Conservation (phyloP, 2,888 invertebrate genomes). For the Xestia rhomboidea region DNA sequence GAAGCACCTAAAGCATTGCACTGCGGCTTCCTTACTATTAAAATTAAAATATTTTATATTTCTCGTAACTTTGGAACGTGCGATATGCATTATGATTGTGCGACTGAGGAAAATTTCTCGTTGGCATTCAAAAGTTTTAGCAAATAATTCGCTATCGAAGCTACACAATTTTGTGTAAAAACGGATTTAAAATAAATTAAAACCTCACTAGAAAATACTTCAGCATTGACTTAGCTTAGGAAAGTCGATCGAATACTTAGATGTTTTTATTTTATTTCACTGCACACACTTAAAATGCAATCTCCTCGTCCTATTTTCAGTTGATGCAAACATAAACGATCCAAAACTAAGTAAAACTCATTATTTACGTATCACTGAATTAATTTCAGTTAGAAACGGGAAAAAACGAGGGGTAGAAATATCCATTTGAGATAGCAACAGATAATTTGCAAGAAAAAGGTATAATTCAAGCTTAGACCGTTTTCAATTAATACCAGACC, state of each 20-base stretch:
- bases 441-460: background rate
- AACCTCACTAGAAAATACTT: background rate
- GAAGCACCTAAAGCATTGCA: conserved; percentile 70
- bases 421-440: background rate
- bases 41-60: conserved; percentile 72
- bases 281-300: conserved; percentile 2
- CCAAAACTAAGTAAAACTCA: conserved; percentile 11
- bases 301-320: background rate
- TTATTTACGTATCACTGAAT: conserved; percentile 11
- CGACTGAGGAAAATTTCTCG: background rate
- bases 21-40: conserved; percentile 67
- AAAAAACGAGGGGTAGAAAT: conserved; percentile 3
- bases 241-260: background rate
- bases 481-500: conserved; percentile 36
- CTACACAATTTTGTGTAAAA: background rate
- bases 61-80: conserved; percentile 65
- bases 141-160: background rate
- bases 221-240: background rate
- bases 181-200: conserved; percentile 11
- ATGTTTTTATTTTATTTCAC: conserved; percentile 4
- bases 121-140: background rate
- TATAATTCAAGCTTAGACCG: conserved; percentile 11
- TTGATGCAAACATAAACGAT: background rate
- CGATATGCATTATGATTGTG: conserved; percentile 39
- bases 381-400: background rate